Base-by-base conservation (phyloP, 2,888 invertebrate species). In the Hydroisotoma schaefferi region DNA sequence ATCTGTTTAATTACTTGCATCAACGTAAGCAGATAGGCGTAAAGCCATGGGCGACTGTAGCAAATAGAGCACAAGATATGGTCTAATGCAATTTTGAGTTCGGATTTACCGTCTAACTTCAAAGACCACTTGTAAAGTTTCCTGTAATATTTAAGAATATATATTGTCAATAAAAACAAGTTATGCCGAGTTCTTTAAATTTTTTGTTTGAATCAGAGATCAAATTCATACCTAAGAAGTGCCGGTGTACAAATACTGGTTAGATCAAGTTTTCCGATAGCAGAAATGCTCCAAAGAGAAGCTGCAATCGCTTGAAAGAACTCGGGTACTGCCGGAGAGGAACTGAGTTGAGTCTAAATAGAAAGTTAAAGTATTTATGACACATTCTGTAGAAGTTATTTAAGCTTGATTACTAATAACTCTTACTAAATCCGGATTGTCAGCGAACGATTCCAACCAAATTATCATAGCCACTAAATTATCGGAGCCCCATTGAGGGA, bases 31-130 rank as follows among this genome's bases (percentile, higher is more conserved):
- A 93, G 76, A 69, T 84, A 80, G 47, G 84, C 85, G 75, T 91
- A 93, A 55, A 88, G 79, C 65, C 86, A 85, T 0, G 90, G 87
- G 70, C 86, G 83, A 28, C 91, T 87, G 76, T 87, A 88, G 77
- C 92, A 93, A 74, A 92, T 82, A 3, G 92, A 87, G 76, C 93
- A 94, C 51, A 94, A 77, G 56, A 91, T 83, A 74, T 88, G 85
- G 77, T 94, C 91, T n/a, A 94, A 82, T 0, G 91, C 84, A 73
- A 86, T 85, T 78, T 93, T 93, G 53, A 93, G 79, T 1, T 87
- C 84, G 56, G 86, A 84, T 57, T 85, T 83, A 43, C 84, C 83
- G 20, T 84, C 83, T 47, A 89, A 80, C n/a, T 81, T 80, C 56
- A 84, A 80, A 22, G 88, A 85, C 87, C 93, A 90, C 54, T 84